A percentile compares a stretch with the other conserved stretches of the same genome.
Conservation (phyloP, 1,140 invertebrate species). For the Drosophila rufa region DNA sequence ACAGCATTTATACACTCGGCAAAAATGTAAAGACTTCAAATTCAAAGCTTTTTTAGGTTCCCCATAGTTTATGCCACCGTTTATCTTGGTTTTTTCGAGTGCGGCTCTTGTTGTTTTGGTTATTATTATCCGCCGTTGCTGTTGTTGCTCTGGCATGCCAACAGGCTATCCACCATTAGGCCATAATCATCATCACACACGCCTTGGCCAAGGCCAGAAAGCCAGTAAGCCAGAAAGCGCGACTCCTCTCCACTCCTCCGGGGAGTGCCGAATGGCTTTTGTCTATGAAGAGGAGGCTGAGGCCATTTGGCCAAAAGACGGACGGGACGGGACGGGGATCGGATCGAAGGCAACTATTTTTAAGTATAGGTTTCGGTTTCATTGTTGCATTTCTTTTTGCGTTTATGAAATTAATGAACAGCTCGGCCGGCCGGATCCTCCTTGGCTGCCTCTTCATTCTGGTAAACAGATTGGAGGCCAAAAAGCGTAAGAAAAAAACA, state of each 20-base stretch:
- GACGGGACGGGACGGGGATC: neutral
- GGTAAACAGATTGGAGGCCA: slow-evolving; percentile 40
- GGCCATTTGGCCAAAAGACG: slow-evolving; percentile 14
- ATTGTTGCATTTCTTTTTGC: slow-evolving; percentile 82
- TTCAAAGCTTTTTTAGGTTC: too few species aligned
- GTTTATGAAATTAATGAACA: slow-evolving; percentile 83
- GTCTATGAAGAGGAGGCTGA: slow-evolving; percentile 61
- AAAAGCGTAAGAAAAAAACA: slow-evolving; percentile 16
- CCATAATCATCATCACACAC: slow-evolving; percentile 83
- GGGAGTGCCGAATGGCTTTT: slow-evolving; percentile 80
- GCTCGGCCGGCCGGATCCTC: slow-evolving; percentile 45
- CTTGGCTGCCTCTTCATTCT: slow-evolving; percentile 37
- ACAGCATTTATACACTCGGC: slow-evolving; percentile 10
- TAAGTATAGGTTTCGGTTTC: slow-evolving; percentile 83
- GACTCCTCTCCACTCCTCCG: slow-evolving; percentile 14
- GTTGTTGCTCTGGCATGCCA: slow-evolving; percentile 69
- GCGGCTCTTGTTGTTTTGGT: slow-evolving; percentile 41
- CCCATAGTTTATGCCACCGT: too few species aligned
- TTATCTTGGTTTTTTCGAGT: slow-evolving; percentile 14
- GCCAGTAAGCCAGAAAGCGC: slow-evolving; percentile 6
- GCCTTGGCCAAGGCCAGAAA: slow-evolving; percentile 69
- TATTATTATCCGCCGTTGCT: slow-evolving; percentile 48
- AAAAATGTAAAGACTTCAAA: neutral
- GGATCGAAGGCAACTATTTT: slow-evolving; percentile 62
- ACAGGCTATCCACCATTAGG: slow-evolving; percentile 80